These are phyloP conservation scores for Tragulus kanchil DNA, from an alignment of 2,113 vertebrate genomes.

Conservation along the genomic window DNA sequence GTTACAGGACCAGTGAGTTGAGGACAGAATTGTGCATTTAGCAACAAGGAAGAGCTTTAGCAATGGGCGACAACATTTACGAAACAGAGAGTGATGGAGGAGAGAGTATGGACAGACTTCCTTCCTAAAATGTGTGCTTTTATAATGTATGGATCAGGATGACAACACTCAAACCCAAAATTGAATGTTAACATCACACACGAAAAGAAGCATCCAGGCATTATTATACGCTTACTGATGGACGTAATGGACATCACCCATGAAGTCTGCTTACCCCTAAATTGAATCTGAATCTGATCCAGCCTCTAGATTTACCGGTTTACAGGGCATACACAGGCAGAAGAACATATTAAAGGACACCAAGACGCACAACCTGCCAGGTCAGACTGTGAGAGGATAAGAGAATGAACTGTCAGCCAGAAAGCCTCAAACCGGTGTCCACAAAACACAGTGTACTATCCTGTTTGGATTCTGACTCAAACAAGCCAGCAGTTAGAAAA, in stretches of 20 bases:
- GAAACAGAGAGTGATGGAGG: neutral
- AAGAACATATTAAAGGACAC: constrained; percentile 1
- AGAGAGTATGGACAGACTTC: neutral
- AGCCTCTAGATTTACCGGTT: neutral
- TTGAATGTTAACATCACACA: neutral
- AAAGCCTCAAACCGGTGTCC: neutral
- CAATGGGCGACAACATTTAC: neutral
- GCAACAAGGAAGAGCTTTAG: neutral
- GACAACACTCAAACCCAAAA: neutral
- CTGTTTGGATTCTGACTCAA: constrained; percentile 14
- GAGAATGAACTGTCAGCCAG: neutral
- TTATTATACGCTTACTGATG: neutral
- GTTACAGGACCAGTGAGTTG: neutral
- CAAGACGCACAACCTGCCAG: neutral
- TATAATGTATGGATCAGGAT: neutral
- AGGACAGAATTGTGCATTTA: neutral
- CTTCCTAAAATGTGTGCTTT: constrained; percentile 11
- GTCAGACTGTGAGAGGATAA: neutral
- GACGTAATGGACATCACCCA: neutral
- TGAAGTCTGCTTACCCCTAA: neutral
- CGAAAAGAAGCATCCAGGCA: neutral
- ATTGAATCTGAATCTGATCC: neutral
- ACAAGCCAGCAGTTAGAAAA: neutral
- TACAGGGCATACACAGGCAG: neutral
- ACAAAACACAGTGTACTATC: neutral